phyloP scores from a whole-genome alignment of 2,797 vertebrate species.

The Enteromius anoplus region DNA sequence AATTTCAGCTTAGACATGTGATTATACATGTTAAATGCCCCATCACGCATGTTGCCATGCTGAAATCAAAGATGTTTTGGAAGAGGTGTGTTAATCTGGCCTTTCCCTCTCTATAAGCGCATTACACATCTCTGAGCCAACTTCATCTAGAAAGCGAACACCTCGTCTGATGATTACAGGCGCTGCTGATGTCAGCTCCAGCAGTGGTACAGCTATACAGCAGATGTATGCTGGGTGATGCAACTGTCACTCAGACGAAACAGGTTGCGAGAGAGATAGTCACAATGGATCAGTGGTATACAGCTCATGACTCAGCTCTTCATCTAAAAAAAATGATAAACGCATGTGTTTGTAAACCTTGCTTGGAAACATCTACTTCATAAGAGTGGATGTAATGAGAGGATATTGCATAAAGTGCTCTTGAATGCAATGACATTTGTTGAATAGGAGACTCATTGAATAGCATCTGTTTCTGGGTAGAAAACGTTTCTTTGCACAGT shows the following conservation, averaged over 20 bases:
- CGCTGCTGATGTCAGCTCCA: constrained; percentile 42
- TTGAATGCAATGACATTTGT: neutral
- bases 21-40: constrained; percentile 36
- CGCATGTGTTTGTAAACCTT: constrained; percentile 40
- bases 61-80: constrained; percentile 32
- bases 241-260: constrained; percentile 30
- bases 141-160: constrained; percentile 46
- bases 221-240: constrained; percentile 30
- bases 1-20: constrained; percentile 32
- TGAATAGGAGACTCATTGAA: neutral
- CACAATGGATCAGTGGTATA: constrained; percentile 5
- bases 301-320: constrained; percentile 40
- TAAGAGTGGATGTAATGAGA: constrained; percentile 24
- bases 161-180: constrained; percentile 36
- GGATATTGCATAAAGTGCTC: constrained; percentile 6
- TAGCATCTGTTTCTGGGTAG: neutral
- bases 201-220: constrained; percentile 15
- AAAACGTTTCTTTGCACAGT: neutral
- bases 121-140: constrained; percentile 44
- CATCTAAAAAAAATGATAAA: constrained; percentile 22
- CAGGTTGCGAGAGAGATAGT: neutral
- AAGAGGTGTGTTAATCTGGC: constrained; percentile 34
- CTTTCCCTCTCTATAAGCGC: constrained; percentile 39
- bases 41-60: constrained; percentile 32
- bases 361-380: constrained; percentile 25